Conservation (phyloP, 2,113 vertebrate genomes). For the Casuarius casuarius region DNA sequence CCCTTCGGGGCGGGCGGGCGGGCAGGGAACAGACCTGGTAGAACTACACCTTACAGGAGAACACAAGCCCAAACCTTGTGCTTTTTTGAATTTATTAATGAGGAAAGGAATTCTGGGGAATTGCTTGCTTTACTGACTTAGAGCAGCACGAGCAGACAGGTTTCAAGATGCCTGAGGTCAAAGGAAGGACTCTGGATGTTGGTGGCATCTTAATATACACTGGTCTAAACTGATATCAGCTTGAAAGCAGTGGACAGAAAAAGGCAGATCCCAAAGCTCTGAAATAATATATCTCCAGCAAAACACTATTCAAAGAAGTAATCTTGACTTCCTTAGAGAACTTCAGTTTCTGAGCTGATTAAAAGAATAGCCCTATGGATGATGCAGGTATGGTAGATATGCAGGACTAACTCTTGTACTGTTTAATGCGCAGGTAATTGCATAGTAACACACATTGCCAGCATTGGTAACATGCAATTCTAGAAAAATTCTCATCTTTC, state of each 20-base stretch:
- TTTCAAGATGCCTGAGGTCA: neutral
- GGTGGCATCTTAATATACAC: too few species aligned
- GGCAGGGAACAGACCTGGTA: neutral
- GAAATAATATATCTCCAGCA: neutral
- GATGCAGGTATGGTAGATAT: neutral
- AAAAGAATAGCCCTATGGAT: neutral
- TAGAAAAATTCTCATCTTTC: neutral
- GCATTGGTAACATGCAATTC: neutral
- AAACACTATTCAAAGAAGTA: neutral
- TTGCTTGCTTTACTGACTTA: neutral
- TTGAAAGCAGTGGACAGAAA: neutral
- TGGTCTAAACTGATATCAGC: neutral
- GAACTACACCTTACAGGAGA: neutral
- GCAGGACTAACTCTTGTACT: neutral
- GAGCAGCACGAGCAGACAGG: neutral
- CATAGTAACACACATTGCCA: neutral
- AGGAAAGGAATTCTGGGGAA: neutral
- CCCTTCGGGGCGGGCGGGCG: neutral
- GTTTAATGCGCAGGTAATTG: neutral
- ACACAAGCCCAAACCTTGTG: neutral
- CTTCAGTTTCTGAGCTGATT: neutral
- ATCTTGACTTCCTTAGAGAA: neutral
- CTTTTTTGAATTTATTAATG: neutral
- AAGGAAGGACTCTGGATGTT: neutral
- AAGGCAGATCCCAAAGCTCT: neutral